Conservation (phyloP, 2,797 vertebrate species). For the Etheostoma nigrum region DNA sequence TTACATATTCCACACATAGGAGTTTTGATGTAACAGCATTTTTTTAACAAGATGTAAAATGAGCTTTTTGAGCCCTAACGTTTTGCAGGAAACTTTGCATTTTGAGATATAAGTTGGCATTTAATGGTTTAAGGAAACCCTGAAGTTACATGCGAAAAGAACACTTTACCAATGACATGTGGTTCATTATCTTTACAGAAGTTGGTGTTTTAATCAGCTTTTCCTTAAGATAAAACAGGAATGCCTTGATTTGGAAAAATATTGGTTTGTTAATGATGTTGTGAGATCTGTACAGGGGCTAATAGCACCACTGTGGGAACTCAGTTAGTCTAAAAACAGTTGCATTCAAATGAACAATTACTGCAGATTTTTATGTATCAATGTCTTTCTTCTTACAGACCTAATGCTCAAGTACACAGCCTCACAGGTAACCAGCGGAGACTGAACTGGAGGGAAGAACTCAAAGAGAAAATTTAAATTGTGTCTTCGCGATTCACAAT, state of each 20-base stretch:
- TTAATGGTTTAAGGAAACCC: not conserved
- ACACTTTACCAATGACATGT: not conserved
- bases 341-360: not conserved
- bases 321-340: not conserved
- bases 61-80: not conserved
- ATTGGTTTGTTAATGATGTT: not conserved
- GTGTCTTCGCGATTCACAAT: not conserved
- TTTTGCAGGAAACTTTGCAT: not conserved
- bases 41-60: not conserved
- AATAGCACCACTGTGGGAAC: not conserved
- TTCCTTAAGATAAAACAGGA: not conserved
- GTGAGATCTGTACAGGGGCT: not conserved
- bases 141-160: not conserved
- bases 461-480: not conserved
- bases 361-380: not conserved
- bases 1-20: not conserved
- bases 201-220: not conserved
- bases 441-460: conserved; percentile 2
- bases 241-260: not conserved
- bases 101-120: not conserved
- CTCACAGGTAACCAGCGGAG: not conserved
- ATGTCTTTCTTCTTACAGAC: conserved; percentile 54
- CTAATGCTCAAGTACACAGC: conserved; percentile 37
- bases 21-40: not conserved
- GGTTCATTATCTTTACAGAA: not conserved